Base-by-base conservation (phyloP, 2,113 vertebrate genomes). In the Thinocorus orbignyianus region DNA sequence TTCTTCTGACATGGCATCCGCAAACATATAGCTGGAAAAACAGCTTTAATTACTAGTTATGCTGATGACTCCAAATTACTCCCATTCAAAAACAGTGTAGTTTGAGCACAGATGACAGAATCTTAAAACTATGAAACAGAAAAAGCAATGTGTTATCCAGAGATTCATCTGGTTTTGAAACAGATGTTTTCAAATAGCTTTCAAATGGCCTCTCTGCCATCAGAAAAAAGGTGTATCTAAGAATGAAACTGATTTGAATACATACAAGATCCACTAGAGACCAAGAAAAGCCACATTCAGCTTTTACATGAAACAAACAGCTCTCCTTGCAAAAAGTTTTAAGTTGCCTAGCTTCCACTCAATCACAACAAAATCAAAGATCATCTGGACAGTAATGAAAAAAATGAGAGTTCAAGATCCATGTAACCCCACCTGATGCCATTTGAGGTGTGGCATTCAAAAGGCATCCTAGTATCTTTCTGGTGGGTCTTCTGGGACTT, bases 1-100 rank as follows among this genome's bases (percentile, higher is more conserved):
- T 92, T 86, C 48, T 41, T 86, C 83, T 89, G 73, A 93, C 81
- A 93, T 6, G 22, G 69, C 55, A 96, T 74, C 51, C 0, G 0
- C 69, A 95, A 91, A 91, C 25, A 92, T 60, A 51, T 51, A 93
- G 42, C 81, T 91, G 39, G 39, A 95, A 92, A 51, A 96, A 89
- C 24, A 73, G 46, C 55, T 81, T 81, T 78, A 93, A 96, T 90
- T 91, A 76, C 30, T 81, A 69, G 65, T 74, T 78, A 89, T 89
- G 17, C 35, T 87, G 61, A 82, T 79, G 31, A 82, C 57, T 94
- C 35, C 58, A 87, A 84, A 92, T 72, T 82, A 55, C 41, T 73
- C 54, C 81, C 23, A 80, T 76, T 94, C 73, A 91, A 51, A 71
- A 86, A 24, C 57, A 60, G 44, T 35, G 48, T 60, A 81, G 11